phyloP scores from a whole-genome alignment of 64 coral and sea anemone species.

The Trachythela sp. region DNA sequence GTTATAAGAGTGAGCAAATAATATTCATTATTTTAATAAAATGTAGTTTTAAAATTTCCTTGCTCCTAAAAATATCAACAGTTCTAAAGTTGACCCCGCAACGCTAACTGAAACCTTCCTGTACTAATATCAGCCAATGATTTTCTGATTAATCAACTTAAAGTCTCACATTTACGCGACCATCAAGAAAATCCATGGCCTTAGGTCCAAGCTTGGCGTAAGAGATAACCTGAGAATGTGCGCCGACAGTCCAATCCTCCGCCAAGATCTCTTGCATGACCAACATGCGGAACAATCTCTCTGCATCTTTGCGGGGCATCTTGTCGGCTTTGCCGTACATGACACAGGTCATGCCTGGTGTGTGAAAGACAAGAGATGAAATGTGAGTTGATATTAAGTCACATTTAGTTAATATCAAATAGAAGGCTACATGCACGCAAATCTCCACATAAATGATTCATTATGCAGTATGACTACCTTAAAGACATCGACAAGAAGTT shows the following conservation, averaged over 20 bases:
- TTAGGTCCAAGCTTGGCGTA: slow-evolving; percentile 78
- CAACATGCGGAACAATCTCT: slow-evolving; percentile 71
- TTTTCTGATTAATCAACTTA: too few species aligned
- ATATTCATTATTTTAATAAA: too few species aligned
- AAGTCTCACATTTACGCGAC: slow-evolving; percentile 52
- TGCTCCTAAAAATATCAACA: too few species aligned
- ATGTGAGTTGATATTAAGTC: too few species aligned
- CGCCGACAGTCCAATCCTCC: slow-evolving; percentile 74
- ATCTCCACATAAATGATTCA: too few species aligned
- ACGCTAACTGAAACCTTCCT: too few species aligned
- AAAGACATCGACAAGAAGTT: slow-evolving; percentile 88
- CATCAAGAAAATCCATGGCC: slow-evolving; percentile 68
- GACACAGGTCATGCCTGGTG: slow-evolving; percentile 52
- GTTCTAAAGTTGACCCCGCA: too few species aligned
- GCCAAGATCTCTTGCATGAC: slow-evolving; percentile 73
- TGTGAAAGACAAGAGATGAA: neutral
- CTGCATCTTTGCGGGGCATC: slow-evolving; percentile 83
- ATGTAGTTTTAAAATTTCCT: too few species aligned
- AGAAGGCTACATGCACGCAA: too few species aligned
- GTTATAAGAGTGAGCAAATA: too few species aligned
- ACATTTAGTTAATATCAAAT: too few species aligned
- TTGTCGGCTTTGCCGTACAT: slow-evolving; percentile 61
- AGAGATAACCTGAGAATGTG: slow-evolving; percentile 75
- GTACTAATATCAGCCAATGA: too few species aligned
- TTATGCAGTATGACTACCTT: slow-evolving; percentile 37